phyloP scores from a whole-genome alignment of 2,888 invertebrate species.

The Deilephila elpenor region DNA sequence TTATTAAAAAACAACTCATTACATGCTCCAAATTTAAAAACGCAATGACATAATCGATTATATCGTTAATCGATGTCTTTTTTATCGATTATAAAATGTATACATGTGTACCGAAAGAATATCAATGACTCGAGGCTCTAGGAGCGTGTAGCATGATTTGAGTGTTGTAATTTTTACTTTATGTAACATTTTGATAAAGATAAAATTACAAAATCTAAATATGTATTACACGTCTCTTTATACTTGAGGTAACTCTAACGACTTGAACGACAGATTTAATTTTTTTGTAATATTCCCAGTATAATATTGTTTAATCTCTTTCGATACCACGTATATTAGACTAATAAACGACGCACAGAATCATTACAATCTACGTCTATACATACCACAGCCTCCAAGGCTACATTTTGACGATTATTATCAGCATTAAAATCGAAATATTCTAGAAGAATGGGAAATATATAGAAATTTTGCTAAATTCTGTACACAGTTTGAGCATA shows the following conservation, averaged over 20 bases:
- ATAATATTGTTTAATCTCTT: too few relatives aligned
- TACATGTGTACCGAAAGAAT: neutral
- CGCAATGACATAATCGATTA: neutral
- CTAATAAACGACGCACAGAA: slow-evolving; percentile 36
- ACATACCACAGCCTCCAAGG: slow-evolving; percentile 76
- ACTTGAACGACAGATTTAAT: too few relatives aligned
- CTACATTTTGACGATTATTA: slow-evolving; percentile 58
- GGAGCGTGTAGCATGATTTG: too few relatives aligned
- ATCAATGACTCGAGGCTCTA: too few relatives aligned
- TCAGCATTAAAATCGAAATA: slow-evolving; percentile 58
- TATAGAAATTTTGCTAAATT: slow-evolving; percentile 56
- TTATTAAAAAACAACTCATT: neutral
- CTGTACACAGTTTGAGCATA: slow-evolving; percentile 75
- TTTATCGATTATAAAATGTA: neutral
- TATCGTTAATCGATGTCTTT: neutral
- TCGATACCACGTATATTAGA: neutral
- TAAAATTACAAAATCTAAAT: too few relatives aligned
- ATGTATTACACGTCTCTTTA: too few relatives aligned
- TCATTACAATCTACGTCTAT: slow-evolving; percentile 48
- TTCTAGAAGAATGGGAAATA: slow-evolving; percentile 58
- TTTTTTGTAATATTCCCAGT: too few relatives aligned
- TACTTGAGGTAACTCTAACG: too few relatives aligned
- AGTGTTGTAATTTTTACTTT: too few relatives aligned
- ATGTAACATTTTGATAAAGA: too few relatives aligned
- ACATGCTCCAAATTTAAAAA: neutral